These are phyloP conservation scores for Salvelinus fontinalis DNA, from an alignment of 2,113 vertebrate species.

Conservation along the genomic window DNA sequence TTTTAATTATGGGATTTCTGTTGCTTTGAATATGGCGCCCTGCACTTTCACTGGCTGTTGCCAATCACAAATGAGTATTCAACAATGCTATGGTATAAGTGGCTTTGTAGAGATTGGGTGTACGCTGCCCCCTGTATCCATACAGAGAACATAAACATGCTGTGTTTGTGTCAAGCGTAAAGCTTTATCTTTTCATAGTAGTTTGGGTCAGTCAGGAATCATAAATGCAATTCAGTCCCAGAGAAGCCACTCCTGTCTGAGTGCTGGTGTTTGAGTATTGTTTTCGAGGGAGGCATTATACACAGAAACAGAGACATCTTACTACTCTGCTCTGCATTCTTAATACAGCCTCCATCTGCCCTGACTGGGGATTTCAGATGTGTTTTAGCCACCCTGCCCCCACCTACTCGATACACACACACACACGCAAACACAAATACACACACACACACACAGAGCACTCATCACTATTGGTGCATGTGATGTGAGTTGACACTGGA, in stretches of 20 bases:
- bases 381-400: slow-evolving; percentile 25
- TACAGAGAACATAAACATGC: neutral
- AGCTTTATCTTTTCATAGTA: neutral
- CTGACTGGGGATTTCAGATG: slow-evolving; percentile 27
- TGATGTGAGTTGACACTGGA: slow-evolving; percentile 66
- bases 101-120: no score
- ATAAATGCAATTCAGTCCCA: neutral
- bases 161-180: neutral
- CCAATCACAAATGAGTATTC: no score
- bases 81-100: no score
- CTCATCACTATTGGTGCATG: slow-evolving; percentile 49
- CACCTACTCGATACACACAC: neutral
- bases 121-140: neutral
- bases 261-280: neutral
- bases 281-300: neutral
- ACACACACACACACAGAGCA: slow-evolving; percentile 30
- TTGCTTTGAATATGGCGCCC: no score
- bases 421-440: neutral
- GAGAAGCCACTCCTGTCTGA: neutral
- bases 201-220: neutral
- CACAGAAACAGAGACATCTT: neutral
- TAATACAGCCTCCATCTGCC: slow-evolving; percentile 6
- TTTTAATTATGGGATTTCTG: no score
- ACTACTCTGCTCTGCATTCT: no score
- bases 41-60: no score